Evolutionary conservation across 2,113 vertebrate genomes (phyloP).

Genomic region (Megaceryle maxima): DNA sequence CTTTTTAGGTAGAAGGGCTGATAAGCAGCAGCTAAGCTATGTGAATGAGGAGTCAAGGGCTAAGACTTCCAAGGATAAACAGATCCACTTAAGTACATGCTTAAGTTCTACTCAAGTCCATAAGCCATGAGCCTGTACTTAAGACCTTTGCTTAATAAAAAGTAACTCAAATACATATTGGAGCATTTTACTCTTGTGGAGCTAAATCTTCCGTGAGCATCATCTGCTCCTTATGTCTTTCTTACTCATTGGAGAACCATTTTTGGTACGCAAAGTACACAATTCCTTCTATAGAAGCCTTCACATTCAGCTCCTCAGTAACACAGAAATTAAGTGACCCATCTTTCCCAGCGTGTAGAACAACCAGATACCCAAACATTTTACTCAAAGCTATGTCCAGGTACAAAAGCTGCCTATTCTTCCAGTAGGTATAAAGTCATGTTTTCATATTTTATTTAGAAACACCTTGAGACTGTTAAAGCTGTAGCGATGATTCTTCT

Average conservation of each 20-base stretch:
- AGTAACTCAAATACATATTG: neutral
- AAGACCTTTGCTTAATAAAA: neutral
- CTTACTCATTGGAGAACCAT: neutral
- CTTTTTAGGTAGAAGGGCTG: conserved; percentile 55
- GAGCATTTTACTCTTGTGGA: neutral
- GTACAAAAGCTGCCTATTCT: neutral
- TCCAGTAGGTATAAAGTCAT: neutral
- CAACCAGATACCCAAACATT: neutral
- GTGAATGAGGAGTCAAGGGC: conserved; percentile 32
- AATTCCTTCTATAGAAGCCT: neutral
- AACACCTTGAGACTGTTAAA: neutral
- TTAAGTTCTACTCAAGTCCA: neutral
- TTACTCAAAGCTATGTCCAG: neutral
- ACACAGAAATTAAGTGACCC: neutral
- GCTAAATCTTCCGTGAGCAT: neutral
- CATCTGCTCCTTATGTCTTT: neutral
- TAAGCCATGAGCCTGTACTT: neutral
- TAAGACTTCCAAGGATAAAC: neutral
- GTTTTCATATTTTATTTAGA: neutral
- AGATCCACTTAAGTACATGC: neutral
- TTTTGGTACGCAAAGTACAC: neutral
- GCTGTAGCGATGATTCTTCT: neutral
- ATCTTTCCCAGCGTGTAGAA: neutral
- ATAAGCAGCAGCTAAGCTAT: conserved; percentile 44
- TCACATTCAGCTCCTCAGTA: neutral